Evolutionary conservation across 2,797 vertebrate species (phyloP).

Genomic region (Gymnothorax reevesii): DNA sequence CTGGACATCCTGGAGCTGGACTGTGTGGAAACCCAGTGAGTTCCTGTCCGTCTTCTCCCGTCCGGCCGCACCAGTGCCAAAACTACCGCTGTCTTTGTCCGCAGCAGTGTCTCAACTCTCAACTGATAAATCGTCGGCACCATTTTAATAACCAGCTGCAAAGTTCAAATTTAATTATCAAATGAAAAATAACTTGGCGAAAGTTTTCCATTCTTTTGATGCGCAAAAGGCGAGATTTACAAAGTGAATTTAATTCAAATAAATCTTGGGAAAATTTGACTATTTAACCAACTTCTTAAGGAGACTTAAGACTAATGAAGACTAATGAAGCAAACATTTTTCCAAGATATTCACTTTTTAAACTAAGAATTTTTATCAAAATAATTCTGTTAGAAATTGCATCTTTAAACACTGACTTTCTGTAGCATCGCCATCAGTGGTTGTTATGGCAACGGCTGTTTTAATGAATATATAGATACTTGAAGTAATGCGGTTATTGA

Average conservation of each 20-base stretch:
- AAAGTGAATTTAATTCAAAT: background rate
- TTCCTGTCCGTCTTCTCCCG: background rate
- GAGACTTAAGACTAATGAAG: too few species aligned
- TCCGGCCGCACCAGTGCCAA: background rate
- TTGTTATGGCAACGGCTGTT: too few species aligned
- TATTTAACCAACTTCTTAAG: background rate
- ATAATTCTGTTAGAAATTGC: too few species aligned
- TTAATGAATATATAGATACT: too few species aligned
- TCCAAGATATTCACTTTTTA: too few species aligned
- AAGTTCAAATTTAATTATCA: background rate
- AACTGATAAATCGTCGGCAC: background rate
- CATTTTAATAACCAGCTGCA: background rate
- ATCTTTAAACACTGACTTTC: too few species aligned
- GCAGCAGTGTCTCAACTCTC: background rate
- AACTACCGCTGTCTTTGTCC: too few species aligned
- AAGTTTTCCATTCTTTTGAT: background rate
- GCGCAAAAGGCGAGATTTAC: background rate
- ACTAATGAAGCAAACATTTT: too few species aligned
- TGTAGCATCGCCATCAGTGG: too few species aligned
- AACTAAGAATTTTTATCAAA: too few species aligned
- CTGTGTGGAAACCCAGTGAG: slow-evolving; percentile 66
- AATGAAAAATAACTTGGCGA: background rate
- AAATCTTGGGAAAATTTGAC: background rate
- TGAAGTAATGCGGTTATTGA: too few species aligned
- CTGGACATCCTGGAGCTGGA: slow-evolving; percentile 65